phyloP scores from a whole-genome alignment of 2,888 invertebrate genomes.

The Dorcus hopei region DNA sequence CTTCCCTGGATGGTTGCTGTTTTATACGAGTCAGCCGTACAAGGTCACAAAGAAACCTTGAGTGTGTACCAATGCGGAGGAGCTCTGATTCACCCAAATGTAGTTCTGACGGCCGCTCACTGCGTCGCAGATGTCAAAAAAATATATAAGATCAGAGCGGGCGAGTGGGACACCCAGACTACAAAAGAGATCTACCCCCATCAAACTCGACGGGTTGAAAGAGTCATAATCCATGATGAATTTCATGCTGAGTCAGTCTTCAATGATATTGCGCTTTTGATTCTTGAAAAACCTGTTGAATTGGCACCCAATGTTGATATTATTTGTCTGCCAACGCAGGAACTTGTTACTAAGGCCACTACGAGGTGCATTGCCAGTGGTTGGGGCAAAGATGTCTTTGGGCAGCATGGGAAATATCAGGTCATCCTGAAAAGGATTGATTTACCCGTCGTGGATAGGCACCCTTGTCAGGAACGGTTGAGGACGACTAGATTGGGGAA shows the following conservation, averaged over 20 bases:
- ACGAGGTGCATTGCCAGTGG: constrained; percentile 66
- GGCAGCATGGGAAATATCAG: constrained; percentile 53
- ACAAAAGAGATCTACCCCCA: constrained; percentile 65
- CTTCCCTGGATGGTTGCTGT: constrained; percentile 83
- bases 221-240: constrained; percentile 59
- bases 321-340: constrained; percentile 60
- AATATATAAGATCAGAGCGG: constrained; percentile 57
- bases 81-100: constrained; percentile 70
- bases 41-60: constrained; percentile 35
- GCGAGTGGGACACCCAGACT: constrained; percentile 81
- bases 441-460: constrained; percentile 59
- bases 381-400: constrained; percentile 72
- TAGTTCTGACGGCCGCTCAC: constrained; percentile 79
- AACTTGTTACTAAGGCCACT: constrained; percentile 47
- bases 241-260: constrained; percentile 65
- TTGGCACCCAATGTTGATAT: constrained; percentile 67
- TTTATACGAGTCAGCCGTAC: constrained; percentile 55
- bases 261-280: constrained; percentile 73
- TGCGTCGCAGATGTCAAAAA: constrained; percentile 55
- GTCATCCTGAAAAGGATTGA: constrained; percentile 67
- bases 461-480: constrained; percentile 51
- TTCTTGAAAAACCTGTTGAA: constrained; percentile 60
- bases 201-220: constrained; percentile 64
- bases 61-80: constrained; percentile 68
- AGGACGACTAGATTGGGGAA: constrained; percentile 66